A percentile compares a stretch with the other conserved stretches of the same genome.
Evolutionary conservation across 2,797 vertebrate species (phyloP).

Genomic region (Lepilemur septentrionalis): DNA sequence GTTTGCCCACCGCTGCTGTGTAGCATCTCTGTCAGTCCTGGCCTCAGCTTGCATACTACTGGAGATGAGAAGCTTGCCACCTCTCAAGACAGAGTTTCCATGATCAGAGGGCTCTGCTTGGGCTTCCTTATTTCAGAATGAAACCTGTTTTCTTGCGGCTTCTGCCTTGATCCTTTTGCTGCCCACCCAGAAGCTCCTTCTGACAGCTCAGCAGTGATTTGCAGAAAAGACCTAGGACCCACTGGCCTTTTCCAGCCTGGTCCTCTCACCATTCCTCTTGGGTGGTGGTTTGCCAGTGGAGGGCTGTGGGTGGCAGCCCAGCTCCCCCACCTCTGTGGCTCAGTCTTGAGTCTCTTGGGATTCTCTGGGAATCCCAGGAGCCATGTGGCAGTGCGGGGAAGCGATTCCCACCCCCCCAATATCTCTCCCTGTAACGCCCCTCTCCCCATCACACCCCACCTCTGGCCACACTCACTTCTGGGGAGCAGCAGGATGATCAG

Average conservation of each 20-base stretch:
- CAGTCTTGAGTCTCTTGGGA: not conserved
- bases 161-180: not conserved
- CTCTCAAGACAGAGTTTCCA: not conserved
- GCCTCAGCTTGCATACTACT: not conserved
- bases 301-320: not conserved
- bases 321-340: not conserved
- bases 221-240: not conserved
- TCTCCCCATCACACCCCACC: not conserved
- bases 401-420: not conserved
- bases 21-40: not conserved
- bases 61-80: not conserved
- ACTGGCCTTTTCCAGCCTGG: not conserved
- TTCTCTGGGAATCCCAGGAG: not conserved
- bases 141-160: not conserved
- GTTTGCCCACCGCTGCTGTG: not conserved
- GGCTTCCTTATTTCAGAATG: not conserved
- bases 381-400: not conserved
- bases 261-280: not conserved
- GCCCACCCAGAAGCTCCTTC: not conserved
- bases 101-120: not conserved
- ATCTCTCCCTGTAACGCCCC: not conserved
- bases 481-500: slow-evolving; percentile 76
- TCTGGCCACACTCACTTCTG: slow-evolving; percentile 67
- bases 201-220: not conserved
- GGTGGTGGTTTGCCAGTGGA: not conserved